These are phyloP conservation scores for Eupithecia abbreviata DNA, from an alignment of 2,888 invertebrate species.

Conservation along the genomic window DNA sequence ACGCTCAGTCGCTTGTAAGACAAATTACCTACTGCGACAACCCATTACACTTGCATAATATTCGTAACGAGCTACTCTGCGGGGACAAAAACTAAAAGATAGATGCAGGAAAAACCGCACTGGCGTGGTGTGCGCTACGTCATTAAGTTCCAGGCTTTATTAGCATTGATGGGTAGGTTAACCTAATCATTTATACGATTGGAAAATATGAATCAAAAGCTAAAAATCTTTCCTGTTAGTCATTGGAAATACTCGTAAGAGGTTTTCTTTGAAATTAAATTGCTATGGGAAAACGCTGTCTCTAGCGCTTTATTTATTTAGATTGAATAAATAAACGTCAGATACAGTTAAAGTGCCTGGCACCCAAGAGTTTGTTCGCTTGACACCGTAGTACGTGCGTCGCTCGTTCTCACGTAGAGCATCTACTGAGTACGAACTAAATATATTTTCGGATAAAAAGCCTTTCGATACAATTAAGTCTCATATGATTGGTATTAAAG, in stretches of 20 bases:
- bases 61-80: slow-evolving; percentile 30
- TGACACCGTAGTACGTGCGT: slow-evolving; percentile 39
- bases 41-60: slow-evolving; percentile 43
- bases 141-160: background rate
- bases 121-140: slow-evolving; percentile 10
- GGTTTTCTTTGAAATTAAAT: slow-evolving; percentile 21
- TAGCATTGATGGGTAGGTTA: background rate
- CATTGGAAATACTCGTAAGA: slow-evolving; percentile 5
- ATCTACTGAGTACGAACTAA: slow-evolving; percentile 24
- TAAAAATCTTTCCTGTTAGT: slow-evolving; percentile 18
- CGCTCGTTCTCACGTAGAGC: slow-evolving; percentile 41
- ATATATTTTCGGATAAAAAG: slow-evolving; percentile 33
- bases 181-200: background rate
- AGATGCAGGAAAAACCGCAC: slow-evolving; percentile 24
- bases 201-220: slow-evolving; percentile 30
- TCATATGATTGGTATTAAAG: slow-evolving; percentile 25
- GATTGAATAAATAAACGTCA: slow-evolving; percentile 45
- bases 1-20: slow-evolving; percentile 38
- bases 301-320: slow-evolving; percentile 37
- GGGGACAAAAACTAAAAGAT: slow-evolving; percentile 22
- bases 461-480: slow-evolving; percentile 28
- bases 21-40: slow-evolving; percentile 42
- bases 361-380: slow-evolving; percentile 33
- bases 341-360: slow-evolving; percentile 47
- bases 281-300: slow-evolving; percentile 19